Evolutionary conservation across 2,797 vertebrate genomes (phyloP), one percentile per base, ranked within the genome.

Genomic region (Sebastes elongatus): DNA sequence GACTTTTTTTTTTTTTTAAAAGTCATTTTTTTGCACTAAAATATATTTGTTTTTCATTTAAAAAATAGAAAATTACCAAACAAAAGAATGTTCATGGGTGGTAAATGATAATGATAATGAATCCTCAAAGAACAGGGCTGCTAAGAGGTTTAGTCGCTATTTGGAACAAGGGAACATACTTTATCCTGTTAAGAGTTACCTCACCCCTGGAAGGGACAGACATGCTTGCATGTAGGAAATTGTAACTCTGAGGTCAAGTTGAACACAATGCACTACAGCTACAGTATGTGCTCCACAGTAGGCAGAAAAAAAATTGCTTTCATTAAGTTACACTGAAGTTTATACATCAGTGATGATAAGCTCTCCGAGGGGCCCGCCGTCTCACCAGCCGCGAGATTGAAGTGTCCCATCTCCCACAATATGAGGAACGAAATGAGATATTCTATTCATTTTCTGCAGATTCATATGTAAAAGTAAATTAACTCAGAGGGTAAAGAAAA

Each of bases 241-340:
- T 66, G 74, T 59, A 86, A 81, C 65, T 83, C 67, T 57, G 25
- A 87, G 71, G 88, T 81, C 65, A 71, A 67, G 13, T 62, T 42
- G 27, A 84, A 65, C 63, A 32, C 62, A 80, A 90, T 74, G 88
- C 63, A 71, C 55, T 71, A 35, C 33, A 35, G 33, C 33, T 35
- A 35, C 33, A 35, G 33, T 35, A 64, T 75, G 57, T 76, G 83
- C 76, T 18, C 59, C 68, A 80, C 81, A 72, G 74, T 10, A 27
- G 59, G 57, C 71, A n/a, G 11, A n/a, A 32, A 80, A 81, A 1
- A 89, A 93, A 92, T 85, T 8, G 23, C 76, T 92, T 93, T 92
- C 87, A 93, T 94, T 92, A 92, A 90, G 93, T 94, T 85, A 90
- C 71, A 81, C 72, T 79, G 79, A 88, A 84, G 85, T 90, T 89